Evolutionary conservation across 2,888 invertebrate species (phyloP).

Genomic region (Cylloceria caligata): DNA sequence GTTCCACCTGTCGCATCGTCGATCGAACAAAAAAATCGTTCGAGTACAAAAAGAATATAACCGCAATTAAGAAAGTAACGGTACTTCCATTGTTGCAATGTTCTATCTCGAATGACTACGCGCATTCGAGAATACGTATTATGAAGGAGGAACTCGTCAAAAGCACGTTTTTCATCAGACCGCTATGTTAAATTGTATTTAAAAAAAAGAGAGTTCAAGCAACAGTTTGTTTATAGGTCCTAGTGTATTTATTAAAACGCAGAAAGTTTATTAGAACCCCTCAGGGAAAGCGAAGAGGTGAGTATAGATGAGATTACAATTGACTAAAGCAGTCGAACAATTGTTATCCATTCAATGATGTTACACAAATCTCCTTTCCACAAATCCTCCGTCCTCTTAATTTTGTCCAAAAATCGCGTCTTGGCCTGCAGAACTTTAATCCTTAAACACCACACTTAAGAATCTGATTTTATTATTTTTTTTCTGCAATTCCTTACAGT

Average conservation of each 20-base stretch:
- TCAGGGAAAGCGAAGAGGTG: constrained; percentile 73
- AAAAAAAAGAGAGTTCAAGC: constrained; percentile 59
- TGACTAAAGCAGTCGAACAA: constrained; percentile 17
- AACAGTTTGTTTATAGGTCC: constrained; percentile 77
- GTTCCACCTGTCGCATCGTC: constrained; percentile 40
- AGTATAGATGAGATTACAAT: constrained; percentile 69
- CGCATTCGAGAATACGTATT: too few species aligned
- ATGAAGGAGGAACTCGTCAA: constrained; percentile 47
- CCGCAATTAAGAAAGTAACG: background rate
- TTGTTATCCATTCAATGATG: background rate
- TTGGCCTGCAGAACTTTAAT: background rate
- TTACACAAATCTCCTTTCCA: constrained; percentile 1
- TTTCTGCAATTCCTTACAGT: too few species aligned
- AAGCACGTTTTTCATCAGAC: constrained; percentile 25
- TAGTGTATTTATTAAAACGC: constrained; percentile 77
- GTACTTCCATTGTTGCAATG: background rate
- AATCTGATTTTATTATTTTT: too few species aligned
- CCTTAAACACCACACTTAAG: background rate
- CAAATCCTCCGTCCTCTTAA: constrained; percentile 31
- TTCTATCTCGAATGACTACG: background rate
- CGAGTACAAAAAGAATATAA: constrained; percentile 6
- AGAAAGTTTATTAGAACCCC: constrained; percentile 77
- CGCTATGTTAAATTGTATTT: background rate
- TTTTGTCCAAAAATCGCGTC: background rate
- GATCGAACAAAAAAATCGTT: constrained; percentile 4